These are phyloP conservation scores for Centropus bengalensis DNA, from an alignment of 2,113 vertebrate genomes.

Conservation along the genomic window DNA sequence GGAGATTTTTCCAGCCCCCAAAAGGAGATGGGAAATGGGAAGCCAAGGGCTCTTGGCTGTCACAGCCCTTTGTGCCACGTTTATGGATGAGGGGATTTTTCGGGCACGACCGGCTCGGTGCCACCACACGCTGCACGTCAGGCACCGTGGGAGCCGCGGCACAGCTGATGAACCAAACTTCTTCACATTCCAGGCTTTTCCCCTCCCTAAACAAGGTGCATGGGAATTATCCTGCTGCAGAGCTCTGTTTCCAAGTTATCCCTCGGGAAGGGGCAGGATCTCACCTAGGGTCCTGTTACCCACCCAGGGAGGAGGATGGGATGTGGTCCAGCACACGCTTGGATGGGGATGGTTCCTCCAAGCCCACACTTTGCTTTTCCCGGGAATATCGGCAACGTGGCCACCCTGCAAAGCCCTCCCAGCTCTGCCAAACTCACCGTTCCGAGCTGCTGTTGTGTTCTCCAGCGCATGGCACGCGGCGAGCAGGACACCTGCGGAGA, in stretches of 20 bases:
- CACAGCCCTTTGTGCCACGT: neutral
- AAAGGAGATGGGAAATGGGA: neutral
- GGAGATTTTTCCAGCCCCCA: too few species aligned
- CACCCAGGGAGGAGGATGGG: neutral
- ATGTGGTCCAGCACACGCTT: rapidly evolving
- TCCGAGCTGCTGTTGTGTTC: neutral
- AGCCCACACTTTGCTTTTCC: neutral
- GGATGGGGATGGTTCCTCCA: neutral
- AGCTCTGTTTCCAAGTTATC: rapidly evolving
- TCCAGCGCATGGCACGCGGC: slow-evolving; percentile 26
- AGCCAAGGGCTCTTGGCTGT: neutral
- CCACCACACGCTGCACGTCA: neutral
- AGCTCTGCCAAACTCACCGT: neutral
- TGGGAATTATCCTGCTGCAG: neutral
- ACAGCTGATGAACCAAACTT: neutral
- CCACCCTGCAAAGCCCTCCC: too few species aligned
- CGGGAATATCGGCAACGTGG: rapidly evolving
- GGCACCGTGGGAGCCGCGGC: neutral
- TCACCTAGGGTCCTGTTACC: neutral
- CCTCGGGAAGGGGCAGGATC: neutral
- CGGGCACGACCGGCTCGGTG: neutral
- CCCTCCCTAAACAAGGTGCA: too few species aligned
- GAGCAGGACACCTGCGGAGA: slow-evolving; percentile 3
- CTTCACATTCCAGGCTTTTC: neutral
- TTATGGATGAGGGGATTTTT: slow-evolving; percentile 4